phyloP scores from a whole-genome alignment of 1,140 invertebrate species.

The Microplitis demolitor region DNA sequence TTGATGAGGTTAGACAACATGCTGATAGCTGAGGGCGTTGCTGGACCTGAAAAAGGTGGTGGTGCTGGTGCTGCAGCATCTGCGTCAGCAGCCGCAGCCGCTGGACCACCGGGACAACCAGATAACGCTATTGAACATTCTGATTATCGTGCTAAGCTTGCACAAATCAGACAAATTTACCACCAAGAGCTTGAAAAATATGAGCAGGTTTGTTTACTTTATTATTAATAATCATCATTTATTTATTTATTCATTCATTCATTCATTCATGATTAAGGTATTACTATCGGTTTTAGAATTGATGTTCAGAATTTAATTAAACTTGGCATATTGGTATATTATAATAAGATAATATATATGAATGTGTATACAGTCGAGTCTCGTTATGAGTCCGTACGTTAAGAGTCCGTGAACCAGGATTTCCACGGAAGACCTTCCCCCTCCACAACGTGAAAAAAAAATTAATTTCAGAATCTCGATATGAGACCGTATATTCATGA shows the following conservation, averaged over 20 bases:
- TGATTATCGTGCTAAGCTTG: constrained; percentile 97
- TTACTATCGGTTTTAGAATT: too few species aligned
- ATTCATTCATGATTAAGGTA: too few species aligned
- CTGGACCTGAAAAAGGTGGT: constrained; percentile 96
- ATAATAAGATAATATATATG: too few species aligned
- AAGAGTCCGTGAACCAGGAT: too few species aligned
- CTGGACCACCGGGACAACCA: constrained; percentile 72
- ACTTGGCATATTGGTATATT: too few species aligned
- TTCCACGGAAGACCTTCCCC: too few species aligned
- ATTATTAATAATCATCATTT: not conserved
- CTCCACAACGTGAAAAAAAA: too few species aligned
- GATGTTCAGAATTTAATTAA: too few species aligned
- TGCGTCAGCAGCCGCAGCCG: constrained; percentile 85
- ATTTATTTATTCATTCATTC: not conserved
- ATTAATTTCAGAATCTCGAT: too few species aligned
- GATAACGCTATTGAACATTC: constrained; percentile 99
- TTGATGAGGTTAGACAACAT: constrained; percentile 99
- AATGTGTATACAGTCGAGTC: too few species aligned
- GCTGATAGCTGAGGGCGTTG: constrained; percentile 98
- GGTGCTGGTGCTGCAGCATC: constrained; percentile 90
- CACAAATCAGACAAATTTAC: constrained; percentile 99
- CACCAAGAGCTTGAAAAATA: constrained; percentile 99
- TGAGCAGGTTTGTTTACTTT: constrained; percentile 73
- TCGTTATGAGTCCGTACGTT: too few species aligned
- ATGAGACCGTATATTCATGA: too few species aligned